phyloP scores from a whole-genome alignment of 1,140 invertebrate genomes.

The Episyrphus balteatus region DNA sequence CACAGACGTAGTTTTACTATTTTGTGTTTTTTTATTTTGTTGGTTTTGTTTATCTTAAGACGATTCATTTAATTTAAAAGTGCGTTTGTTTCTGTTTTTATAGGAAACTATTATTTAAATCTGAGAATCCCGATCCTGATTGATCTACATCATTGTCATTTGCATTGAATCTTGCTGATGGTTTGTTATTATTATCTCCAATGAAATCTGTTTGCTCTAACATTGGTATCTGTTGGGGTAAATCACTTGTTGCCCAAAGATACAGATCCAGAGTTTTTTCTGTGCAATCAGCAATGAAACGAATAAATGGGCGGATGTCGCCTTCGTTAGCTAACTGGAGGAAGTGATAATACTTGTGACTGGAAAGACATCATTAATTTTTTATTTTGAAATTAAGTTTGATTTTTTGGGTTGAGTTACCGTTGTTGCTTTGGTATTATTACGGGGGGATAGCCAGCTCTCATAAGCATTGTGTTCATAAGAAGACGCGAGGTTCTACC shows the following conservation, averaged over 20 bases:
- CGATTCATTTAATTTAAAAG: too few relatives aligned
- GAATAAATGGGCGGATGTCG: slow-evolving; percentile 82
- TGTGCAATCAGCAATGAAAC: slow-evolving; percentile 91
- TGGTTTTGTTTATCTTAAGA: too few relatives aligned
- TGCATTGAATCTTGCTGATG: too few relatives aligned
- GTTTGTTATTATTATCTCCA: too few relatives aligned
- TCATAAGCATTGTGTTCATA: slow-evolving; percentile 97
- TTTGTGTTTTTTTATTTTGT: too few relatives aligned
- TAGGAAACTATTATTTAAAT: too few relatives aligned
- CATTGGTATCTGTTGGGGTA: slow-evolving; percentile 45
- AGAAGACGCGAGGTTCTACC: slow-evolving; percentile 86
- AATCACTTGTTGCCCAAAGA: slow-evolving; percentile 64
- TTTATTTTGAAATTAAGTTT: background rate
- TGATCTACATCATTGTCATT: too few relatives aligned
- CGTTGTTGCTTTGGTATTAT: slow-evolving; percentile 89
- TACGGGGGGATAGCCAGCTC: slow-evolving; percentile 92
- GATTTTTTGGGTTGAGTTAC: slow-evolving; percentile 3
- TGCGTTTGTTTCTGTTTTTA: too few relatives aligned
- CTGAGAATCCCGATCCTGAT: too few relatives aligned
- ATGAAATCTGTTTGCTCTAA: slow-evolving; percentile 32
- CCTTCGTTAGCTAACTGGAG: slow-evolving; percentile 84
- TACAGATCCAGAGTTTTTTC: slow-evolving; percentile 90
- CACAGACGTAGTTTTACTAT: too few relatives aligned
- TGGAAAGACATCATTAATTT: slow-evolving; percentile 9
- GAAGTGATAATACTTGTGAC: slow-evolving; percentile 72